Conservation (phyloP, 1,140 invertebrate genomes). For the Neodiprion lecontei region DNA sequence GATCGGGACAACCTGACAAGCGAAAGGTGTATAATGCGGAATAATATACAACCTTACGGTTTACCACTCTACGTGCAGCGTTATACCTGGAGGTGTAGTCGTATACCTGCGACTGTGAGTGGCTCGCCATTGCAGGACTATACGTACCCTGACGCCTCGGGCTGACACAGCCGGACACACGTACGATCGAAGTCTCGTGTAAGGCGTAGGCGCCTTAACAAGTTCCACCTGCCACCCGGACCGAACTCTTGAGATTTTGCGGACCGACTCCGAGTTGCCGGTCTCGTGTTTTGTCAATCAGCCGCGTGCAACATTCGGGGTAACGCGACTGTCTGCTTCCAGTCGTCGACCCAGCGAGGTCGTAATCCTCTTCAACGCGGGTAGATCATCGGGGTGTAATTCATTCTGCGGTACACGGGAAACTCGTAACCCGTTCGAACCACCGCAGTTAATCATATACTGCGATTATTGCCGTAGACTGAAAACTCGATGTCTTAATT, state of each 20-base stretch:
- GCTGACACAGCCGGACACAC: background rate
- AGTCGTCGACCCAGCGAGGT: too few species aligned
- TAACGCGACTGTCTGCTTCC: too few species aligned
- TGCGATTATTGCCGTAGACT: too few species aligned
- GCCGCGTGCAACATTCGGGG: too few species aligned
- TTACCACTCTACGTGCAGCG: background rate
- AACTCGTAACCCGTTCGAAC: too few species aligned
- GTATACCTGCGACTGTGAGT: background rate
- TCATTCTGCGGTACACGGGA: too few species aligned
- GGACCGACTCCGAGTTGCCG: background rate
- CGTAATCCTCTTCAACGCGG: too few species aligned
- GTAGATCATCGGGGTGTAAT: too few species aligned
- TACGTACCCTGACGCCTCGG: background rate
- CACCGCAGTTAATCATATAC: too few species aligned
- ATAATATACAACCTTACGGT: constrained; percentile 42
- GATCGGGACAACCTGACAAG: constrained; percentile 34
- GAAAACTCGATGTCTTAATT: too few species aligned
- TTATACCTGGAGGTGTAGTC: background rate
- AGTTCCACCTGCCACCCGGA: constrained; percentile 3
- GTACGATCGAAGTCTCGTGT: background rate
- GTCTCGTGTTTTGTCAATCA: background rate
- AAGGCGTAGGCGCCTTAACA: constrained; percentile 6
- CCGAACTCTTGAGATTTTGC: background rate
- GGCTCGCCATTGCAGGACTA: background rate
- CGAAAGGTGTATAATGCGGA: constrained; percentile 43